phyloP scores from a whole-genome alignment of 2,113 vertebrate species.

The Oncorhynchus keta region DNA sequence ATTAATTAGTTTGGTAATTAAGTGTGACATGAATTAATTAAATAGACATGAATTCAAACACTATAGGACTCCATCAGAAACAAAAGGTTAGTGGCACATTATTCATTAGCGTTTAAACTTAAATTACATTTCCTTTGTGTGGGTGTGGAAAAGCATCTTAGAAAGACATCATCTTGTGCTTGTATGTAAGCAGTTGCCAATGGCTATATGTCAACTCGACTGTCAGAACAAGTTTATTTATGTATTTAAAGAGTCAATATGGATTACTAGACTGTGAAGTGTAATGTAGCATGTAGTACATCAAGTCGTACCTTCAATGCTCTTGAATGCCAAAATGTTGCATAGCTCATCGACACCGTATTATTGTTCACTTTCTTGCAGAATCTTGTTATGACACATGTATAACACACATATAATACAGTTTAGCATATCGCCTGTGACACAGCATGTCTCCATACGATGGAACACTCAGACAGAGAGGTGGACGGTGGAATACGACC shows the following conservation, averaged over 20 bases:
- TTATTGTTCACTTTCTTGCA: not conserved
- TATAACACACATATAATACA: too few species aligned
- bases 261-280: slow-evolving; percentile 24
- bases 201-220: too few species aligned
- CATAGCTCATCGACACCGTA: too few species aligned
- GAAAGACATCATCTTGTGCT: slow-evolving; percentile 41
- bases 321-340: too few species aligned
- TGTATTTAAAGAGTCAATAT: not conserved
- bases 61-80: slow-evolving; percentile 45
- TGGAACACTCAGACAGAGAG: not conserved
- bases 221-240: too few species aligned
- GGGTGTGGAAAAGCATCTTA: slow-evolving; percentile 28
- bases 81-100: slow-evolving; percentile 55
- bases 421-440: not conserved
- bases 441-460: not conserved
- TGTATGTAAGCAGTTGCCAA: too few species aligned
- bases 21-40: slow-evolving; percentile 77
- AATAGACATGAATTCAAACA: slow-evolving; percentile 66
- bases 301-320: too few species aligned
- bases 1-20: slow-evolving; percentile 76
- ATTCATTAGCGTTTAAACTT: slow-evolving; percentile 58
- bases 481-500: not conserved
- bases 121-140: slow-evolving; percentile 58
- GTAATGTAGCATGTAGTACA: slow-evolving; percentile 23
- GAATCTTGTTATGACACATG: not conserved